Conservation (phyloP, 1,140 invertebrate species). For the Thaumetopoea pityocampa region DNA sequence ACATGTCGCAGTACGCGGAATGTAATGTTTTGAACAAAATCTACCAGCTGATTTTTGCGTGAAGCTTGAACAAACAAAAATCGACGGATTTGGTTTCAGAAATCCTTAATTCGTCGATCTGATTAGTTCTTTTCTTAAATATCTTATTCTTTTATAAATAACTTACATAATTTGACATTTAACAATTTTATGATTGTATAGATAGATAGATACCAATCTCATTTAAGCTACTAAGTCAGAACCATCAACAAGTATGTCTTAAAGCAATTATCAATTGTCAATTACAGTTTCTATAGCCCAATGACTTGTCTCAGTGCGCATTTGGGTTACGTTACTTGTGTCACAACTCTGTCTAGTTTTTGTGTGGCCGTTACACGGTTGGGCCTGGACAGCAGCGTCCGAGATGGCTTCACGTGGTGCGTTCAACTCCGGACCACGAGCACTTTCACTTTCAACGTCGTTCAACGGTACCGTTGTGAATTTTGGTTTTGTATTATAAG, state of each 20-base stretch:
- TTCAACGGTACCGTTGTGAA: conserved; percentile 2
- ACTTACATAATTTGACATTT: too few species aligned
- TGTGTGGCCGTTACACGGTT: conserved; percentile 6
- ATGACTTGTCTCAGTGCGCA: conserved; percentile 13
- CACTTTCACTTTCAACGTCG: conserved; percentile 30
- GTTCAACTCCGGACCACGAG: conserved; percentile 22
- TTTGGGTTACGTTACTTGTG: conserved; percentile 13
- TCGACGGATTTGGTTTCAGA: too few species aligned
- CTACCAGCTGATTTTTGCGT: too few species aligned
- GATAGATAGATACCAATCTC: too few species aligned
- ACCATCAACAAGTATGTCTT: conserved; percentile 5
- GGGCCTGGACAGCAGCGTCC: conserved; percentile 1
- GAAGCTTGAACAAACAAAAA: too few species aligned
- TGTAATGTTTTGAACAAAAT: too few species aligned
- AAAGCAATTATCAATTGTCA: conserved; percentile 10
- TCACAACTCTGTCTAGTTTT: conserved; percentile 19
- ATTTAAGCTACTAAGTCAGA: not conserved
- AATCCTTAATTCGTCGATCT: too few species aligned
- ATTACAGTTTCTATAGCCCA: conserved; percentile 13
- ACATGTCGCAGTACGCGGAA: too few species aligned
- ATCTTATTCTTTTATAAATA: too few species aligned
- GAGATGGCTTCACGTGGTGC: conserved; percentile 20
- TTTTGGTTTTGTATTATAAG: too few species aligned
- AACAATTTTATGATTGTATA: too few species aligned
- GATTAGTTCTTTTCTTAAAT: too few species aligned